Conservation (phyloP, 2,888 invertebrate species). For the Nephrocerus scutellatus region DNA sequence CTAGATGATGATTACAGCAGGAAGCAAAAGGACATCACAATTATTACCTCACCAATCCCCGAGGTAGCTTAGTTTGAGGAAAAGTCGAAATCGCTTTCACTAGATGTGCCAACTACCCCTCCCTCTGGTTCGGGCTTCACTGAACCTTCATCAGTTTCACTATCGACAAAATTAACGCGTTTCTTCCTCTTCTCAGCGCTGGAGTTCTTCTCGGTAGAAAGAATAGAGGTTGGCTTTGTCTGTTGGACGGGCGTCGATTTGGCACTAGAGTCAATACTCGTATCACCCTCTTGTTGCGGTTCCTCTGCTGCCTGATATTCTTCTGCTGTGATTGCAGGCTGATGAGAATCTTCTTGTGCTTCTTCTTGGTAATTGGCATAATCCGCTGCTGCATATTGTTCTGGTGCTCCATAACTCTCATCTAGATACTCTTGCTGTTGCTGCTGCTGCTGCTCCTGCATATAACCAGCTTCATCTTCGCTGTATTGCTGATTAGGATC, state of each 20-base stretch:
- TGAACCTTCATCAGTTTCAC: slow-evolving; percentile 46
- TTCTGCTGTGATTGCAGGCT: too few species aligned
- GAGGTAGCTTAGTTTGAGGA: slow-evolving; percentile 34
- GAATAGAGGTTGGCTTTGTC: slow-evolving; percentile 25
- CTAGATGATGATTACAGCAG: too few species aligned
- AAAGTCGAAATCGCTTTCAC: slow-evolving; percentile 48
- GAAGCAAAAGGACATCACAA: too few species aligned
- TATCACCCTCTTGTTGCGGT: too few species aligned
- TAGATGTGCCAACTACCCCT: slow-evolving; percentile 19
- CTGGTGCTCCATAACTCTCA: not conserved
- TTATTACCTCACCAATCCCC: too few species aligned
- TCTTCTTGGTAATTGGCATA: not conserved
- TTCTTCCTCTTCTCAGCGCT: slow-evolving; percentile 42
- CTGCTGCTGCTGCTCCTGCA: slow-evolving; percentile 24
- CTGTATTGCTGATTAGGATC: slow-evolving; percentile 31
- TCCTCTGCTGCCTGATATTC: too few species aligned
- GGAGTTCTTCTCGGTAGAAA: slow-evolving; percentile 35
- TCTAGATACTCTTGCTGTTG: not conserved
- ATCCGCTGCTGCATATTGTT: not conserved
- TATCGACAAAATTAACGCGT: slow-evolving; percentile 46
- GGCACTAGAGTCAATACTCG: too few species aligned
- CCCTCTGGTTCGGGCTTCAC: slow-evolving; percentile 17
- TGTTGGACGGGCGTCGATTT: too few species aligned
- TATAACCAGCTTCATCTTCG: slow-evolving; percentile 6
- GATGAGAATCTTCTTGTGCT: too few species aligned